Percentiles rank a stretch among this genome's conserved stretches.
Evolutionary conservation across 2,113 vertebrate species (phyloP).

Genomic region (Phoenicopterus ruber): DNA sequence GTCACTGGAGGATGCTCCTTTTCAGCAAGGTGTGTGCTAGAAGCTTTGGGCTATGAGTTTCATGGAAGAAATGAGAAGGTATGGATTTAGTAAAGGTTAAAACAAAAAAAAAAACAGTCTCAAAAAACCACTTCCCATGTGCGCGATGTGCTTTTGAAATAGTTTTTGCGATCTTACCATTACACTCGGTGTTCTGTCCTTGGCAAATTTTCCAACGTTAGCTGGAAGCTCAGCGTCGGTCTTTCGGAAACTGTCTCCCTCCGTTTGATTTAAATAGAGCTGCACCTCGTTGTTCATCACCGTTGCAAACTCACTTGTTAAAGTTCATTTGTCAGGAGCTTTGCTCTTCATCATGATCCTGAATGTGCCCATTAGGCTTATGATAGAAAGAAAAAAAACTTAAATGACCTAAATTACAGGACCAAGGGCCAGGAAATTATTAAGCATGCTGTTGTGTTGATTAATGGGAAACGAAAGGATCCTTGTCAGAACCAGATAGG

Average conservation of each 20-base stretch:
- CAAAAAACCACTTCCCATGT: not conserved
- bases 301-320: not conserved
- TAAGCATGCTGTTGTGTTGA: not conserved
- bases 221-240: not conserved
- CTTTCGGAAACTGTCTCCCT: not conserved
- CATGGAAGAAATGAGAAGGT: not conserved
- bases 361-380: not conserved
- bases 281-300: not conserved
- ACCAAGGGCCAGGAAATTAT: not conserved
- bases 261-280: not conserved
- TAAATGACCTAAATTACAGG: not conserved
- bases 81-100: not conserved
- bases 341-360: not conserved
- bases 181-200: not conserved
- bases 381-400: not conserved
- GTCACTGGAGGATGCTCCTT: not conserved
- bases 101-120: too few species aligned
- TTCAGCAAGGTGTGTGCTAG: not conserved
- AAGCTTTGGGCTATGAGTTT: not conserved
- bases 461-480: not conserved
- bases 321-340: not conserved
- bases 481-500: not conserved
- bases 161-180: not conserved
- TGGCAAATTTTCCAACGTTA: not conserved
- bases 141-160: not conserved